Evolutionary conservation across 2,797 vertebrate genomes (phyloP), one percentile per base, ranked within the genome.

Genomic region (Microchirus variegatus): DNA sequence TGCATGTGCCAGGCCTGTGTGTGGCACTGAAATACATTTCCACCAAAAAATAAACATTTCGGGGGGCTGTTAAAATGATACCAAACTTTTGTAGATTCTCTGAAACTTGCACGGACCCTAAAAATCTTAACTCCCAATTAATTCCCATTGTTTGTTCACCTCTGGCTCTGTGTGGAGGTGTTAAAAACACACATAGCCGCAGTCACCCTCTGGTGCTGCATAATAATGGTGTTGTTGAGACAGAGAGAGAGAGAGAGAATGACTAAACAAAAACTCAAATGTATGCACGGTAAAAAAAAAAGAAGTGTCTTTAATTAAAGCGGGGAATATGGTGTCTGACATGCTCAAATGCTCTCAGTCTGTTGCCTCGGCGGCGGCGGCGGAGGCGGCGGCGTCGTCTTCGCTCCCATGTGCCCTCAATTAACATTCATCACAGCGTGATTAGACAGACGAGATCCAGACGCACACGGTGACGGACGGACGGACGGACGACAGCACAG

Each of bases 401-500:
- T n/a, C n/a, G n/a, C 41, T 14, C 41, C 41, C 41, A 14, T 42
- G 44, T 46, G 44, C 47, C 35, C 48, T 45, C 53, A 41, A 37
- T 77, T 43, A 63, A 26, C 51, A 43, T 14, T 10, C 22, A 15
- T 38, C 43, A 31, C 46, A 12, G 43, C 48, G 53, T 48, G 48
- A 70, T 73, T 42, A 65, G 52, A 61, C 52, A 1, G 38, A 50
- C n/a, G 17, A 43, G 5, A 56, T 59, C 41, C 53, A 64, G 35
- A 54, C 1, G 63, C 63, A 46, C 53, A 49, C 44, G 16, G 2
- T 17, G 5, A 38, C 22, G 22, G 22, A n/a, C n/a, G n/a, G n/a
- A n/a, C 22, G 5, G 11, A n/a, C 31, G 22, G 17, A 50, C 11
- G 55, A 16, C 36, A 17, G 36, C 10, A 15, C 19, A 19, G 49